Percentiles rank a stretch among this genome's conserved stretches.
phyloP scores from a whole-genome alignment of 2,888 invertebrate genomes.

The Andrena bicolor region DNA sequence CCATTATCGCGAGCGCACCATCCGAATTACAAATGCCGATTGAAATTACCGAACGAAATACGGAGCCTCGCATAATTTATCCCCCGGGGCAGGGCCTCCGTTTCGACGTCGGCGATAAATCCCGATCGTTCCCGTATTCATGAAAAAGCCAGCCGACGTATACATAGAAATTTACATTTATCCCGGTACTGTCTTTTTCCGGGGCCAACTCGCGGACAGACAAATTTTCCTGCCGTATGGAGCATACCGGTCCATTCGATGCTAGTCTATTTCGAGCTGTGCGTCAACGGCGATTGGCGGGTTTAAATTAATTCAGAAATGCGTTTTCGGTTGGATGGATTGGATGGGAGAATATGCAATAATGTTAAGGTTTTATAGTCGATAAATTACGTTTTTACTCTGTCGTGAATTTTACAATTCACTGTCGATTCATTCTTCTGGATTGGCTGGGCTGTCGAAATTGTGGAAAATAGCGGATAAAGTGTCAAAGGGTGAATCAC shows the following conservation, averaged over 20 bases:
- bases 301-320: conserved; percentile 24
- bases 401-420: not conserved
- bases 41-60: conserved; percentile 39
- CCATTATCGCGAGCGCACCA: conserved; percentile 39
- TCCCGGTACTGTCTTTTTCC: not conserved
- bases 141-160: conserved; percentile 13
- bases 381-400: not conserved
- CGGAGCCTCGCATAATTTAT: conserved; percentile 40
- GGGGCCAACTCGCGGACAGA: not conserved
- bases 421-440: too few species aligned
- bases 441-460: too few species aligned
- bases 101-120: conserved; percentile 21
- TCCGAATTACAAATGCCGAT: conserved; percentile 43
- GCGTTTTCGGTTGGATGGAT: not conserved
- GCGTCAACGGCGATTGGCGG: not conserved
- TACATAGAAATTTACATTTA: conserved; percentile 8
- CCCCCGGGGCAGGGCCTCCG: not conserved
- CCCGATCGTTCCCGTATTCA: conserved; percentile 24
- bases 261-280: not conserved
- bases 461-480: too few species aligned
- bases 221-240: conserved; percentile 7
- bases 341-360: not conserved
- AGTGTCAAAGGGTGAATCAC: too few species aligned
- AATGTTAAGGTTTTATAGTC: not conserved
- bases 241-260: conserved; percentile 4